Evolutionary conservation across 2,888 invertebrate genomes (phyloP), one percentile per base, ranked within the genome.

Genomic region (Cepaea hortensis): DNA sequence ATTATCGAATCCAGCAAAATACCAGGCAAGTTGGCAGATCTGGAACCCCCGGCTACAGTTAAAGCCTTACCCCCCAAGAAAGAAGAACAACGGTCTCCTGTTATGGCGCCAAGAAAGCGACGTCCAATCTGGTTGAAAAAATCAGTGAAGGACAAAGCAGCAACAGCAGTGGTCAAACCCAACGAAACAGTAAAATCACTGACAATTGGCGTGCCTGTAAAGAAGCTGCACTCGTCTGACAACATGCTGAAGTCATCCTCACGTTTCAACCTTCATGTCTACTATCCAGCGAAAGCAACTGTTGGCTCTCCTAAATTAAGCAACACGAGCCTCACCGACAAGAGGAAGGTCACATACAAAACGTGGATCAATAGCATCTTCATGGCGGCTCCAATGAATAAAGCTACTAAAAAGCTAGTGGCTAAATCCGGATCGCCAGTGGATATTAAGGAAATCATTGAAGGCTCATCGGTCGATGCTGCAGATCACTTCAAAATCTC

Each of bases 401-500:
- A 86, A 77, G 20, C 75, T 18, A 75, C 70, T 6, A 83, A 61
- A 77, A 77, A 77, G 23, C 3, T 82, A 6, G 73, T 82, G 2
- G 81, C 82, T 7, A 81, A 82, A 61, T 9, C 68, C 1, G 86
- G 86, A 2, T 86, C 86, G 4, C 86, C 86, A 0, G 86, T 86
- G 7, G 86, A 86, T 55, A 83, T 86, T 5, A 86, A 82, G 46
- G 86, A 86, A 77, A 76, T 82, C 20, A 86, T 83, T 65, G 86
- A 86, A 77, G 86, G 86, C 11, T 77, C 82, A 3, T 86, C 86
- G 0, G 86, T 86, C 1, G 86, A 86, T 61, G 86, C 86, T 0
- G 68, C 77, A 1, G 86, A 86, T 13, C 75, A 85, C 68, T 70
- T 70, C 18, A 23, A 20, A 68, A 23, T 7, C 13, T 35, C 13